phyloP scores from a whole-genome alignment of 2,888 invertebrate species.

The Ptychoptera contaminata region DNA sequence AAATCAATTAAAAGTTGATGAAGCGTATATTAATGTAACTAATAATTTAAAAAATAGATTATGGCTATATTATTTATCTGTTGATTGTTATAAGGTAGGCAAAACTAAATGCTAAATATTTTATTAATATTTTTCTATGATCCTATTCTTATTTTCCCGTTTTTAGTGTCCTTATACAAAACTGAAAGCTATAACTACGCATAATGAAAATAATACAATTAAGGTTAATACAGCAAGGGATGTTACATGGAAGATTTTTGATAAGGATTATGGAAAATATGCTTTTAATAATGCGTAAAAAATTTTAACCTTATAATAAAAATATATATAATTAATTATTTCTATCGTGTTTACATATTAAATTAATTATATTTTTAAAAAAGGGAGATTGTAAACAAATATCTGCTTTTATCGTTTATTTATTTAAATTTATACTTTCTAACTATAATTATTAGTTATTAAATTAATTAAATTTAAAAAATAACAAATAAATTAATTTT shows the following conservation, averaged over 20 bases:
- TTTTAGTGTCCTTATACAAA: slow-evolving; percentile 48
- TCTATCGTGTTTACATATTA: neutral
- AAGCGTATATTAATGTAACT: slow-evolving; percentile 43
- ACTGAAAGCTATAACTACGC: slow-evolving; percentile 27
- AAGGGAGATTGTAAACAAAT: no score
- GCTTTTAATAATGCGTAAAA: slow-evolving; percentile 25
- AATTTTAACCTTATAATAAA: neutral
- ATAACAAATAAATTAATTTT: no score
- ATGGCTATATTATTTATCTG: slow-evolving; percentile 48
- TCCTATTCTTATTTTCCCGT: slow-evolving; percentile 10
- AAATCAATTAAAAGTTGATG: slow-evolving; percentile 42
- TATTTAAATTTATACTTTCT: slow-evolving; percentile 7
- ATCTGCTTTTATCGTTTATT: no score
- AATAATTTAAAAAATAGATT: slow-evolving; percentile 24
- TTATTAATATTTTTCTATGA: slow-evolving; percentile 1
- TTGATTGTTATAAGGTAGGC: slow-evolving; percentile 52
- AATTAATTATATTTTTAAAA: neutral
- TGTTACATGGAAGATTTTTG: slow-evolving; percentile 40
- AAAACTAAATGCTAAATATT: slow-evolving; percentile 1
- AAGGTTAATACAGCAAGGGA: slow-evolving; percentile 36
- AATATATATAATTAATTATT: neutral
- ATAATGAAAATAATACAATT: slow-evolving; percentile 25
- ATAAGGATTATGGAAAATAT: slow-evolving; percentile 33
- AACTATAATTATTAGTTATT: neutral
- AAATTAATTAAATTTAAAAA: slow-evolving; percentile 1